phyloP scores from a whole-genome alignment of 1,140 invertebrate species.

The Varroa destructor region DNA sequence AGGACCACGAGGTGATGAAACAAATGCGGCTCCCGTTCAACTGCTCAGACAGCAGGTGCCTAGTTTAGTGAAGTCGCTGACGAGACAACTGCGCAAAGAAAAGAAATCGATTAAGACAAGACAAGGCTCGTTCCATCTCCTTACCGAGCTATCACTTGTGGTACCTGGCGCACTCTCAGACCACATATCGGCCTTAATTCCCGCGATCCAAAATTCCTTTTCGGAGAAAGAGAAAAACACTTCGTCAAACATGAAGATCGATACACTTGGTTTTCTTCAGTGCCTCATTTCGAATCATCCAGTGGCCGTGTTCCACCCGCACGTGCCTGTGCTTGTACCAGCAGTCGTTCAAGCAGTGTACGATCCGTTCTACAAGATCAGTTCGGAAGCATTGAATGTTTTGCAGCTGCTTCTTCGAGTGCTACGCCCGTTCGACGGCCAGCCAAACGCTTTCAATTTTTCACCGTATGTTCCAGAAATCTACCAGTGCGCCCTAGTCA shows the following conservation, averaged over 20 bases:
- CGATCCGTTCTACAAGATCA: constrained; percentile 96
- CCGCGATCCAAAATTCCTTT: constrained; percentile 71
- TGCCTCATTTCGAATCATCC: constrained; percentile 69
- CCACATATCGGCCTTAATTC: constrained; percentile 68
- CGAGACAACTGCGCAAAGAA: constrained; percentile 69
- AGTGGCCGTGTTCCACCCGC: constrained; percentile 59
- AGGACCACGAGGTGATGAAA: constrained; percentile 11
- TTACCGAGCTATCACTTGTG: constrained; percentile 77
- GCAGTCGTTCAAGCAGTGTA: constrained; percentile 70
- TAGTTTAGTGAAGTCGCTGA: constrained; percentile 68
- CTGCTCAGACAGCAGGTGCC: constrained; percentile 49
- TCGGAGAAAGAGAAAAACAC: constrained; percentile 55
- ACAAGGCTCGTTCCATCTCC: constrained; percentile 74
- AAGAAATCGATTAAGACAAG: constrained; percentile 75
- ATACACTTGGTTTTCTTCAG: constrained; percentile 82
- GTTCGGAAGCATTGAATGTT: constrained; percentile 80
- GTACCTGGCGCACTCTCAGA: constrained; percentile 71
- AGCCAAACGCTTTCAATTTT: constrained; percentile 56
- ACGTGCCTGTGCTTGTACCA: constrained; percentile 69
- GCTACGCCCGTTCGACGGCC: constrained; percentile 58
- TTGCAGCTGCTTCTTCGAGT: constrained; percentile 88
- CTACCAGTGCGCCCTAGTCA: constrained; percentile 66
- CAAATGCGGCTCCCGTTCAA: constrained; percentile 31
- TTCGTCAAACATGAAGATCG: constrained; percentile 96
- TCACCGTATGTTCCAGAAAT: constrained; percentile 61